phyloP scores from a whole-genome alignment of 1,140 invertebrate genomes.

The Drosophila kanapiae region DNA sequence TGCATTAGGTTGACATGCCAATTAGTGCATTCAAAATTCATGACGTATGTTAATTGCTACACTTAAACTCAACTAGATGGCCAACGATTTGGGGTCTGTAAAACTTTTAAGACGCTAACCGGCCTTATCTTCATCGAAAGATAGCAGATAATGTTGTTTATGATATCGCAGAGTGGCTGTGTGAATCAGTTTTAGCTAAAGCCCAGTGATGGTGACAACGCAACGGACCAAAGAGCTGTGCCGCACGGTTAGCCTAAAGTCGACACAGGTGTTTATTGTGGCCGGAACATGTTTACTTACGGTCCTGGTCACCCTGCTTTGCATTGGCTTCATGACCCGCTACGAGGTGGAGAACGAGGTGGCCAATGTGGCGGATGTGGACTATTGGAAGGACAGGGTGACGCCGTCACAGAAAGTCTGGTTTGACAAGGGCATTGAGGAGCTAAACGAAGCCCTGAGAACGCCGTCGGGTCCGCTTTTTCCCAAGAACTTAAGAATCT shows the following conservation, averaged over 20 bases:
- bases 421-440: slow-evolving; percentile 71
- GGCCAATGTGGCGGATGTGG: slow-evolving; percentile 63
- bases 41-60: slow-evolving; percentile 61
- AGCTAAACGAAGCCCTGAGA: slow-evolving; percentile 51
- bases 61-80: slow-evolving; percentile 26
- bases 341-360: slow-evolving; percentile 76
- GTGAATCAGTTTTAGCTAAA: slow-evolving; percentile 22
- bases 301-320: slow-evolving; percentile 59
- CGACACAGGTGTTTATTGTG: slow-evolving; percentile 66
- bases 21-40: slow-evolving; percentile 68
- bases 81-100: slow-evolving; percentile 27
- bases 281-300: slow-evolving; percentile 63
- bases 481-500: slow-evolving; percentile 44
- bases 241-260: slow-evolving; percentile 50
- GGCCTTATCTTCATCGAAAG: slow-evolving; percentile 15
- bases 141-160: slow-evolving; percentile 37
- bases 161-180: not conserved
- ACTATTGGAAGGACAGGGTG: slow-evolving; percentile 73
- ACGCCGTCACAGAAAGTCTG: slow-evolving; percentile 55
- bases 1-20: slow-evolving; percentile 61
- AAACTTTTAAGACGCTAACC: slow-evolving; percentile 23
- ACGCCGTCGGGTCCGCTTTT: not conserved
- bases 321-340: slow-evolving; percentile 69
- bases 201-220: slow-evolving; percentile 26
- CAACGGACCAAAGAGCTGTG: slow-evolving; percentile 36